Conservation (phyloP, 2,888 invertebrate species). For the Mystacides longicornis region DNA sequence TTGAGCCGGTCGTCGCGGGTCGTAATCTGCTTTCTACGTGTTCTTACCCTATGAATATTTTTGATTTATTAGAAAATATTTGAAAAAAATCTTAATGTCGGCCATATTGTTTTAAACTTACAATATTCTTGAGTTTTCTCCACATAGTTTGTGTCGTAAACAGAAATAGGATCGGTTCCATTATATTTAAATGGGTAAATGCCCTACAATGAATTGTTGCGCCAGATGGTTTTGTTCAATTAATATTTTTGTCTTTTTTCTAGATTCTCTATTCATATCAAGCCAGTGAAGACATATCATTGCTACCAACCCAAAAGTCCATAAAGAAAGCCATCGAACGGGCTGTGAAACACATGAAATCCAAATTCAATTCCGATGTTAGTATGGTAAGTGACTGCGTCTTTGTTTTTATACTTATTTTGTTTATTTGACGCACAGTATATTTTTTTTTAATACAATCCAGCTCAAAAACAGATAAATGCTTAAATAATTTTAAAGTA, state of each 20-base stretch:
- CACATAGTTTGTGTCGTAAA: neutral
- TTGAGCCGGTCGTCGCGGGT: too few relatives aligned
- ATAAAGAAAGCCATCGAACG: slow-evolving; percentile 44
- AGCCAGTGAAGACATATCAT: slow-evolving; percentile 45
- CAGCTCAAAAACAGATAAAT: too few relatives aligned
- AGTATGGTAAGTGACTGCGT: too few relatives aligned
- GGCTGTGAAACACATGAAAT: slow-evolving; percentile 45
- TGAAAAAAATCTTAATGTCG: too few relatives aligned
- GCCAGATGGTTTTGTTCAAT: neutral
- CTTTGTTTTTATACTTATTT: too few relatives aligned
- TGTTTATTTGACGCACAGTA: too few relatives aligned
- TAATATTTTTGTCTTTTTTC: slow-evolving; percentile 30
- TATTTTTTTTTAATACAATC: too few relatives aligned
- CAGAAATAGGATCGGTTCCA: neutral
- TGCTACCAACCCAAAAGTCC: slow-evolving; percentile 45
- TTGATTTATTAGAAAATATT: too few relatives aligned
- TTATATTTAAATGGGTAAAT: neutral
- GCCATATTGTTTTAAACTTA: too few relatives aligned
- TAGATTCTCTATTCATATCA: slow-evolving; percentile 60
- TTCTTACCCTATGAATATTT: too few relatives aligned
- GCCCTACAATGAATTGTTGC: neutral
- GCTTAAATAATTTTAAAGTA: too few relatives aligned
- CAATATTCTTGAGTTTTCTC: neutral
- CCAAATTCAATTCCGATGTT: slow-evolving; percentile 40
- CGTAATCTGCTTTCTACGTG: too few relatives aligned